Base-by-base conservation (phyloP, 1,140 invertebrate genomes). In the Drosophila obscura region DNA sequence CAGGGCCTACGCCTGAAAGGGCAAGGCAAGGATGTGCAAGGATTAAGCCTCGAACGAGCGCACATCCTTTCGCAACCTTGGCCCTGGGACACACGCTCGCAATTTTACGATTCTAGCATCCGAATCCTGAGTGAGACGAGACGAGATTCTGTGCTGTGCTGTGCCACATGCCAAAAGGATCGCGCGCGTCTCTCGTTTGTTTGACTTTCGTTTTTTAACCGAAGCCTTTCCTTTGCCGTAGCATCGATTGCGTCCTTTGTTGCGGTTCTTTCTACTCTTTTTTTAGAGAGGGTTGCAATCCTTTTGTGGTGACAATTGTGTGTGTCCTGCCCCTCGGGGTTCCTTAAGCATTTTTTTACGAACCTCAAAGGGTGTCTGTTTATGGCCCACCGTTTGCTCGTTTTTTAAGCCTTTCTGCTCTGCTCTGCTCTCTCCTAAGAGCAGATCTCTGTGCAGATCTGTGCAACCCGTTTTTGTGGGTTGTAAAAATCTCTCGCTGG, bases 341-440 rank as follows among this genome's bases (percentile, higher is more conserved):
- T 65, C 41, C 22, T 11, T 11, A 43, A 5, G 52, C 57, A 57
- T 57, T 68, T 78, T 72, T 59, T 43, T 62, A 35, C 24, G 51
- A 63, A 13, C 44, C 19, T 67, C 15, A 44, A 55, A 43, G 53
- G 44, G n/a, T 51, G 11, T 1, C 4, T 39, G 26, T 80, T 80
- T 77, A 77, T 60, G 75, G 39, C 57, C 49, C 51, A 7, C 35
- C 35, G 45, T 19, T 44, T 15, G 49, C 44, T 56, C 56, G 66
- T 88, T 88, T 88, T 88, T 88, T 83, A 88, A 88, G 83, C 83
- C 83, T 88, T 88, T 88, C 45, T 72, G 84, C 83, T 68, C 60
- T 41, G 60, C 45, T 45, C 59, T n/a, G 63, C 39, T 19, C 64
- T 35, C 9, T 35, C 35, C 35, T 39, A 11, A 39, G 35, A 13